Evolutionary conservation across 1,140 invertebrate species (phyloP).

Genomic region (Andrena cerasifolii): DNA sequence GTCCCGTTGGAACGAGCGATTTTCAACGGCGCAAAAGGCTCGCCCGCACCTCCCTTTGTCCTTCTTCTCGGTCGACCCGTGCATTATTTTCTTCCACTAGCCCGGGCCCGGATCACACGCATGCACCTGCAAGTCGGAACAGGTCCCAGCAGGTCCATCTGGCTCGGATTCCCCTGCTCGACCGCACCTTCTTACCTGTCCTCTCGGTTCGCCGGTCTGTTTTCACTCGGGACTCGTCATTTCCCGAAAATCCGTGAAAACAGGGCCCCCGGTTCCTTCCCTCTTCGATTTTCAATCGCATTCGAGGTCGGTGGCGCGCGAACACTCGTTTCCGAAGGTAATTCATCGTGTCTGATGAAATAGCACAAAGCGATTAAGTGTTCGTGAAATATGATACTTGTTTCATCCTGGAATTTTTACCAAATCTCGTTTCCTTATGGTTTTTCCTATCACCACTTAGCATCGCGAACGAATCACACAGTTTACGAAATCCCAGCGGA

Average conservation of each 20-base stretch:
- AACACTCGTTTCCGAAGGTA: neutral
- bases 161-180: constrained; percentile 53
- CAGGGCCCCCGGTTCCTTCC: too few species aligned
- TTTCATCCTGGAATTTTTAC: too few species aligned
- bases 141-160: constrained; percentile 74
- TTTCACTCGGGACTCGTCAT: constrained; percentile 15
- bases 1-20: constrained; percentile 18
- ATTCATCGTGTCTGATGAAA: neutral
- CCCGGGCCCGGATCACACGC: constrained; percentile 56
- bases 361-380: neutral
- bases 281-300: neutral
- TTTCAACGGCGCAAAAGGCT: constrained; percentile 56
- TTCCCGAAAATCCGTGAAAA: neutral
- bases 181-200: constrained; percentile 31
- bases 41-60: constrained; percentile 51
- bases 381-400: too few species aligned
- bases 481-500: neutral
- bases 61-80: constrained; percentile 46
- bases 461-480: neutral
- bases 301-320: neutral
- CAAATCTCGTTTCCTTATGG: too few species aligned
- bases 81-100: constrained; percentile 67
- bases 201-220: neutral
- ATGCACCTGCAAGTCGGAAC: constrained; percentile 76
- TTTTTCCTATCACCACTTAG: neutral